Evolutionary conservation across 2,113 vertebrate genomes (phyloP).

Genomic region (Mugil cephalus): DNA sequence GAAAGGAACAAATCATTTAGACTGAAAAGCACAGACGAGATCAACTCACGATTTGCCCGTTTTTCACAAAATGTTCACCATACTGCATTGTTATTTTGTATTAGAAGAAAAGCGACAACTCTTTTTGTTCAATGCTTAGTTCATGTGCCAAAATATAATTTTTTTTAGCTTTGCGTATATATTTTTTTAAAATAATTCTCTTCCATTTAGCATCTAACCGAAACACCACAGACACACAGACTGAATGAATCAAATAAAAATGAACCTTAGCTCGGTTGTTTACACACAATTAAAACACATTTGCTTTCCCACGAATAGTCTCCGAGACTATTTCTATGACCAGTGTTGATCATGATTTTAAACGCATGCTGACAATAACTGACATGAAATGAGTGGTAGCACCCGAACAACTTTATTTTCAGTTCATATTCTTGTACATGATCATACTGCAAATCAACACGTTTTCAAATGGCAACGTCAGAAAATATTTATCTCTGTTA

Average conservation of each 20-base stretch:
- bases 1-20: constrained; percentile 7
- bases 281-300: no score
- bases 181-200: no score
- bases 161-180: not conserved
- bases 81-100: not conserved
- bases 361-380: constrained; percentile 21
- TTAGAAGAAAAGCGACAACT: not conserved
- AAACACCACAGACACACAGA: no score
- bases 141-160: not conserved
- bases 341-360: not conserved
- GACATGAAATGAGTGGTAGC: constrained; percentile 42
- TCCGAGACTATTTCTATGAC: not conserved
- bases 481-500: constrained; percentile 60
- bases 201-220: no score
- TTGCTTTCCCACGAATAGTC: no score
- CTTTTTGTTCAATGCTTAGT: not conserved
- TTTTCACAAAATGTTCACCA: not conserved
- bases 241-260: no score
- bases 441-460: constrained; percentile 61
- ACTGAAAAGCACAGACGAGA: constrained; percentile 1
- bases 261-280: no score
- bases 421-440: constrained; percentile 48
- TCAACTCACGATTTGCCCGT: not conserved
- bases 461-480: constrained; percentile 54
- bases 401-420: constrained; percentile 68